A percentile compares a stretch with the other conserved stretches of the same genome.
Conservation (phyloP, 1,140 invertebrate species). For the Drosophila orena region DNA sequence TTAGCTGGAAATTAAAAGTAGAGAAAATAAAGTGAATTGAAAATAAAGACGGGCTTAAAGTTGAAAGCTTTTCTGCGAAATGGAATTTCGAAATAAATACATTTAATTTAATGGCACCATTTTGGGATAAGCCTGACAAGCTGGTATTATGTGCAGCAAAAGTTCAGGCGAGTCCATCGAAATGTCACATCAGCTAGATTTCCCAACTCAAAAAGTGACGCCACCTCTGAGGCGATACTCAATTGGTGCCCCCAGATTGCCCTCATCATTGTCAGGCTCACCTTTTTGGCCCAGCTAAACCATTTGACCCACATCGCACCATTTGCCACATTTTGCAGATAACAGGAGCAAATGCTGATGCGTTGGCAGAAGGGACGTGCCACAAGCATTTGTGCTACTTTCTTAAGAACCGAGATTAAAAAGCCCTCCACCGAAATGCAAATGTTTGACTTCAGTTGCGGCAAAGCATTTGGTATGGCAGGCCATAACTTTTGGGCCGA, state of each 20-base stretch:
- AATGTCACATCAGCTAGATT: slow-evolving; percentile 32
- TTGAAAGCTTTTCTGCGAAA: neutral
- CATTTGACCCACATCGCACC: slow-evolving; percentile 43
- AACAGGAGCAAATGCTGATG: slow-evolving; percentile 31
- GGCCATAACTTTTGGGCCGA: slow-evolving; percentile 29
- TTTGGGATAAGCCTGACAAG: slow-evolving; percentile 6
- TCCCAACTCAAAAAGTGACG: slow-evolving; percentile 17
- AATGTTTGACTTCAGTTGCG: slow-evolving; percentile 25
- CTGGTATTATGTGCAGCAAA: slow-evolving; percentile 8
- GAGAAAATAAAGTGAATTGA: neutral
- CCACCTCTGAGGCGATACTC: slow-evolving; percentile 21
- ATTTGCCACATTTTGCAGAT: slow-evolving; percentile 13
- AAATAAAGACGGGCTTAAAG: slow-evolving; percentile 4
- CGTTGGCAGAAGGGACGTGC: slow-evolving; percentile 34
- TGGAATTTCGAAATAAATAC: neutral
- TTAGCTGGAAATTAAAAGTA: neutral
- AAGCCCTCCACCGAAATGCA: slow-evolving; percentile 4
- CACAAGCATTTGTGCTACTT: slow-evolving; percentile 26
- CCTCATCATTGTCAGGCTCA: slow-evolving; percentile 45
- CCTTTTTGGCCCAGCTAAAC: slow-evolving; percentile 11
- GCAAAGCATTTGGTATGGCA: slow-evolving; percentile 19
- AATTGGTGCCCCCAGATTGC: slow-evolving; percentile 27
- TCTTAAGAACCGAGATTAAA: slow-evolving; percentile 29
- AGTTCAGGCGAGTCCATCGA: slow-evolving; percentile 18
- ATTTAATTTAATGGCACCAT: slow-evolving; percentile 14